phyloP scores from a whole-genome alignment of 1,140 invertebrate species.

The Drosophila simulans region DNA sequence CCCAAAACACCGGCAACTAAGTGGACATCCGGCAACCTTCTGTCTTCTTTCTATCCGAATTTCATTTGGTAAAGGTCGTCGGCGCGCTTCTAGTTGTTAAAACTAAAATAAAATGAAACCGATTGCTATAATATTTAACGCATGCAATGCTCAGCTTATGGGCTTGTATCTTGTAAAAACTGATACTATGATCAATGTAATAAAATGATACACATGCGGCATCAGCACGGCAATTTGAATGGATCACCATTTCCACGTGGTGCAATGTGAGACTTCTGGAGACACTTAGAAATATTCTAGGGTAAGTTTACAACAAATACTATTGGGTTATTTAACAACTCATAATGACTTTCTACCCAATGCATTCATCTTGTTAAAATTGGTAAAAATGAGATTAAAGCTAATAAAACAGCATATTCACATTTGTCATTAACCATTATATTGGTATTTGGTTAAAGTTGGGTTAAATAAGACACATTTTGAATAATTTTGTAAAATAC shows the following conservation, averaged over 20 bases:
- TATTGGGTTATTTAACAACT: background rate
- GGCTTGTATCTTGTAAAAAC: background rate
- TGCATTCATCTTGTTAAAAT: slow-evolving; percentile 24
- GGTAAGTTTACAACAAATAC: slow-evolving; percentile 2
- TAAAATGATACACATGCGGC: background rate
- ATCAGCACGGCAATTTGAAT: background rate
- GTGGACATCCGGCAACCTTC: slow-evolving; percentile 19
- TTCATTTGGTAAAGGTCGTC: background rate
- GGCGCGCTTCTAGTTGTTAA: background rate
- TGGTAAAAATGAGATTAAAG: background rate
- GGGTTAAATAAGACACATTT: no score
- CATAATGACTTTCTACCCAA: slow-evolving; percentile 18
- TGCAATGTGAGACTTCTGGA: slow-evolving; percentile 12
- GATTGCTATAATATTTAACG: background rate
- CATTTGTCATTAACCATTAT: no score
- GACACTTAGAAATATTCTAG: background rate
- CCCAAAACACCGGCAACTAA: background rate
- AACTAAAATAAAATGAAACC: slow-evolving; percentile 4
- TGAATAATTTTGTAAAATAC: no score
- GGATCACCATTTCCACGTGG: slow-evolving; percentile 19
- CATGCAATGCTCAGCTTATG: no score
- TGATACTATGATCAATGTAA: no score
- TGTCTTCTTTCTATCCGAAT: slow-evolving; percentile 6
- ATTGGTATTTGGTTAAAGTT: no score
- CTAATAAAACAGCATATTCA: no score